Evolutionary conservation across 2,113 vertebrate species (phyloP).

Genomic region (Anarhynchus alexandrinus): DNA sequence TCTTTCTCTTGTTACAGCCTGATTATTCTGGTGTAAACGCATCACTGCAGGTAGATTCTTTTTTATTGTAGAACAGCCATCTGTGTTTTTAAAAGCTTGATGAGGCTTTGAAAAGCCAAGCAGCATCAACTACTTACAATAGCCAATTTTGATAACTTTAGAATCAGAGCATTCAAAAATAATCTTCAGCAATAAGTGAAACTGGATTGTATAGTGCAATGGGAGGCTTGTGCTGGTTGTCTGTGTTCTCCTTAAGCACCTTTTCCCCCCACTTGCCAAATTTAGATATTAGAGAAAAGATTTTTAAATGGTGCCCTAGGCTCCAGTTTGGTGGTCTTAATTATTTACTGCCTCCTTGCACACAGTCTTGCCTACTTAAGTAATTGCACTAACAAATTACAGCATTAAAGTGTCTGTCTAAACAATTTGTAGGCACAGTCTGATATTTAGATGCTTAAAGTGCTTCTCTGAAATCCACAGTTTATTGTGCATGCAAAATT

Average conservation of each 20-base stretch:
- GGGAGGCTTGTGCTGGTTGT: neutral
- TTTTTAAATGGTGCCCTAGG: constrained; percentile 18
- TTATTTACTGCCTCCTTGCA: constrained; percentile 45
- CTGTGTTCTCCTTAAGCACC: neutral
- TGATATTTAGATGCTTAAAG: constrained; percentile 33
- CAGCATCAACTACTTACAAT: constrained; percentile 22
- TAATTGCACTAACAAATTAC: constrained; percentile 51
- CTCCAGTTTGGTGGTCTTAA: constrained; percentile 48
- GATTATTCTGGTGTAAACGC: constrained; percentile 30
- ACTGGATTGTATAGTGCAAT: neutral
- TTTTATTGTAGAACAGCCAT: constrained; percentile 56
- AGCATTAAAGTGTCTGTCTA: constrained; percentile 45
- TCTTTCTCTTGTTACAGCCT: constrained; percentile 10
- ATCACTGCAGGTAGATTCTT: constrained; percentile 45
- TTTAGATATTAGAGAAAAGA: constrained; percentile 20
- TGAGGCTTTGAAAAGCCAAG: constrained; percentile 57
- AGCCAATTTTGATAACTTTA: constrained; percentile 48
- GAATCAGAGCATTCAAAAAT: constrained; percentile 45
- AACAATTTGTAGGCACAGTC: constrained; percentile 37
- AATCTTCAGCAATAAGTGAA: constrained; percentile 34
- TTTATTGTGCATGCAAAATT: constrained; percentile 51
- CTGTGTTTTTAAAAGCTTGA: constrained; percentile 63
- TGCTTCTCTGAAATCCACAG: constrained; percentile 21
- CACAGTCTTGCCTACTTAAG: constrained; percentile 27
- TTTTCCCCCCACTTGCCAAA: constrained; percentile 3